These are phyloP conservation scores for Spialia ferax DNA, from an alignment of 2,888 invertebrate genomes.

Conservation along the genomic window DNA sequence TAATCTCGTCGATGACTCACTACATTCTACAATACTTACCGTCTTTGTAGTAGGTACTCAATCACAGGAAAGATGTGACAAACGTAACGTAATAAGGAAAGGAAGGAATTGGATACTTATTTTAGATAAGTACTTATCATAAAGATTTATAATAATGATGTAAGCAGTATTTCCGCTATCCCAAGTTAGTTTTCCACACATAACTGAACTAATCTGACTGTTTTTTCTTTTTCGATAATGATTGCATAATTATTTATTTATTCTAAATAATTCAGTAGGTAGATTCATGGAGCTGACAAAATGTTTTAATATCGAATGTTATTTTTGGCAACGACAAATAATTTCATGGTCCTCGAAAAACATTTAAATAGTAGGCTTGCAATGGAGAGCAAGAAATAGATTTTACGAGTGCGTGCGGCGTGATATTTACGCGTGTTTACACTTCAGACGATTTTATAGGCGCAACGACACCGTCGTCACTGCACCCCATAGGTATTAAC, in stretches of 20 bases:
- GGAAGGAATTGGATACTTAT: not conserved
- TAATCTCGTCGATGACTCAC: constrained; percentile 74
- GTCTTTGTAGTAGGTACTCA: constrained; percentile 64
- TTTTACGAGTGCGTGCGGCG: constrained; percentile 82
- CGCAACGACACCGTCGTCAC: constrained; percentile 81
- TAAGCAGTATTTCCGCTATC: too few relatives aligned
- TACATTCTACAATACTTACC: constrained; percentile 44
- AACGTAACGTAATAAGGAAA: too few relatives aligned
- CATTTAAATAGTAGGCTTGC: constrained; percentile 66
- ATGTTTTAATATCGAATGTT: too few relatives aligned
- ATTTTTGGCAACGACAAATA: too few relatives aligned
- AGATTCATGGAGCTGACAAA: too few relatives aligned
- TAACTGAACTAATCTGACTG: too few relatives aligned
- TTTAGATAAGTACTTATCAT: not conserved
- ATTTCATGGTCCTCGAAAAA: constrained; percentile 52
- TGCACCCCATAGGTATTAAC: constrained; percentile 69
- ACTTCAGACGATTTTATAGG: constrained; percentile 83
- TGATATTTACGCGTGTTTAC: constrained; percentile 85
- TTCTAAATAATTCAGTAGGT: too few relatives aligned
- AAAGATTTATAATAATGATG: too few relatives aligned
- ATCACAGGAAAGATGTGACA: not conserved
- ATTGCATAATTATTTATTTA: too few relatives aligned
- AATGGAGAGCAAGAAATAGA: constrained; percentile 79
- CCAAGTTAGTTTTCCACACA: too few relatives aligned
- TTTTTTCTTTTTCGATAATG: too few relatives aligned